Evolutionary conservation across 2,797 vertebrate species (phyloP).

Genomic region (Sebastes glaucus): DNA sequence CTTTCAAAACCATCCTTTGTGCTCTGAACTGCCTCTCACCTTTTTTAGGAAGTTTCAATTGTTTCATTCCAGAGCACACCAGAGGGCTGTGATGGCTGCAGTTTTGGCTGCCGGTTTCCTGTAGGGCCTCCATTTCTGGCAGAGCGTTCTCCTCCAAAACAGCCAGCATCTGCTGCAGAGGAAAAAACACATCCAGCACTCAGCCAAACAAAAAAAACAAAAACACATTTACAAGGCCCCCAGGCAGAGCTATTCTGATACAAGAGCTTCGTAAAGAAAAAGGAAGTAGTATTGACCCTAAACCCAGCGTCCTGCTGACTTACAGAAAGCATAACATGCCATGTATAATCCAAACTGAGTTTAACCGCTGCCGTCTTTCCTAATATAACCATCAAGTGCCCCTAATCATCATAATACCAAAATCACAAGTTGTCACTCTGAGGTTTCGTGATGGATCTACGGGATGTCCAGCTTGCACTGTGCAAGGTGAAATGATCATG

Average conservation of each 20-base stretch:
- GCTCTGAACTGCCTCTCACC: slow-evolving; percentile 57
- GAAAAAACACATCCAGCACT: slow-evolving; percentile 25
- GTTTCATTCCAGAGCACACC: slow-evolving; percentile 54
- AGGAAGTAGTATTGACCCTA: slow-evolving; percentile 31
- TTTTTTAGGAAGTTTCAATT: slow-evolving; percentile 51
- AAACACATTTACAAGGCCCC: slow-evolving; percentile 39
- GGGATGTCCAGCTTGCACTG: slow-evolving; percentile 33
- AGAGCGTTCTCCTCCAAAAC: slow-evolving; percentile 11
- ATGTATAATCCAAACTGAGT: slow-evolving; percentile 43
- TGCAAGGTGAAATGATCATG: slow-evolving; percentile 46
- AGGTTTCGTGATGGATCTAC: slow-evolving; percentile 53
- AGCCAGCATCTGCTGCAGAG: slow-evolving; percentile 39
- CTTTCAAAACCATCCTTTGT: slow-evolving; percentile 38
- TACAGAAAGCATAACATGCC: slow-evolving; percentile 38
- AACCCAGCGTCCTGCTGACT: slow-evolving; percentile 23
- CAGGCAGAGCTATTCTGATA: slow-evolving; percentile 47
- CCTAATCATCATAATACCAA: slow-evolving; percentile 55
- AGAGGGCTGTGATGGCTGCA: slow-evolving; percentile 49
- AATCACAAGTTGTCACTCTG: slow-evolving; percentile 56
- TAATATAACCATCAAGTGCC: slow-evolving; percentile 50
- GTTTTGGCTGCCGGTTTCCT: slow-evolving; percentile 51
- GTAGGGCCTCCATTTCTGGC: slow-evolving; percentile 48
- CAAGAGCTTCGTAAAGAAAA: slow-evolving; percentile 22
- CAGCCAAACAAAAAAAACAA: slow-evolving; percentile 24
- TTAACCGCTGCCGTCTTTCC: slow-evolving; percentile 31